Evolutionary conservation across 2,888 invertebrate genomes (phyloP).

Genomic region (Anaspis maculata): DNA sequence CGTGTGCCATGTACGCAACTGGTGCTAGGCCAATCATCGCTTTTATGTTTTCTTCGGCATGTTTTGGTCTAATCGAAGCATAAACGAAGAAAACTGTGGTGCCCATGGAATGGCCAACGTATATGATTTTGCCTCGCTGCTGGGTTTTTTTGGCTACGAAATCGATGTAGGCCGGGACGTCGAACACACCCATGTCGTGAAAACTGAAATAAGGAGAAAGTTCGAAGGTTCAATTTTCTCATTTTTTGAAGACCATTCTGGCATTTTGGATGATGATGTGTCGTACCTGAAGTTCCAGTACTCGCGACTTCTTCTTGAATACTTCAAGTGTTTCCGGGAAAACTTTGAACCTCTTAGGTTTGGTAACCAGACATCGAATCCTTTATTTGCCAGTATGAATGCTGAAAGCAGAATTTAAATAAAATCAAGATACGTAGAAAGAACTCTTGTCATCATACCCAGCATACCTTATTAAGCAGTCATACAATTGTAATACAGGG

Average conservation of each 20-base stretch:
- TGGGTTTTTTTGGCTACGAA: conserved; percentile 48
- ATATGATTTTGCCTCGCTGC: conserved; percentile 47
- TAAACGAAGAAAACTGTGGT: conserved; percentile 63
- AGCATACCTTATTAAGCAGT: no score
- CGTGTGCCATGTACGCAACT: background rate
- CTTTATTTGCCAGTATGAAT: conserved; percentile 5
- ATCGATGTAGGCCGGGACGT: conserved; percentile 61
- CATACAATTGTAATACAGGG: no score
- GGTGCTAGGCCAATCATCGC: background rate
- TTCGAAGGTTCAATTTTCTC: no score
- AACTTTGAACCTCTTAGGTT: conserved; percentile 6
- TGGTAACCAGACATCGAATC: conserved; percentile 8
- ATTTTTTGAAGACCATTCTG: no score
- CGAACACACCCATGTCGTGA: conserved; percentile 7
- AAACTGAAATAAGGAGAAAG: no score
- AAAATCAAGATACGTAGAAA: no score
- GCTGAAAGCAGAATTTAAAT: no score
- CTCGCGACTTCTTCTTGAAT: conserved; percentile 1
- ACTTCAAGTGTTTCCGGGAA: conserved; percentile 5
- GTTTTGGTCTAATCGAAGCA: conserved; percentile 55
- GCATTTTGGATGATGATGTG: no score
- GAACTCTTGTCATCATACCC: no score
- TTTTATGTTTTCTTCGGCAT: conserved; percentile 44
- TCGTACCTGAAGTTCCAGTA: conserved; percentile 10
- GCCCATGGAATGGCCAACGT: conserved; percentile 86